These are phyloP conservation scores for Butorides virescens DNA, from an alignment of 2,113 vertebrate genomes.

Conservation along the genomic window DNA sequence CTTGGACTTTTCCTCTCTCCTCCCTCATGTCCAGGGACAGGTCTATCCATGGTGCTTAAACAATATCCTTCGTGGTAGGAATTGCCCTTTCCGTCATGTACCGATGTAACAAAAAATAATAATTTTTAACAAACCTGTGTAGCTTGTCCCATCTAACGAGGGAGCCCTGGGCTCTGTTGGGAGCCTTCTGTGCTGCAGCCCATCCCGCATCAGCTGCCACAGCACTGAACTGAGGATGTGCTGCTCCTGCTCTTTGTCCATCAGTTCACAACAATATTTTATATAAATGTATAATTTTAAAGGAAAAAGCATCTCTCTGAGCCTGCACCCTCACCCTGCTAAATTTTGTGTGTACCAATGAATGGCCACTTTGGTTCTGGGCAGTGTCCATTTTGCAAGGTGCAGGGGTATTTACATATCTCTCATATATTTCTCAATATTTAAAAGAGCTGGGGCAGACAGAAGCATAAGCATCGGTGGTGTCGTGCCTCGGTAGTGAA, in stretches of 20 bases:
- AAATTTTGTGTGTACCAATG: rapidly evolving
- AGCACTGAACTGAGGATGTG: too few relatives aligned
- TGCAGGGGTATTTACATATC: background rate
- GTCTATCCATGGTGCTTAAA: background rate
- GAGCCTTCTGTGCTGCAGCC: background rate
- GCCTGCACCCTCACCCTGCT: background rate
- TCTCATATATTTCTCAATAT: background rate
- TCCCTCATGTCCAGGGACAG: background rate
- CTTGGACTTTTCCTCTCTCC: background rate
- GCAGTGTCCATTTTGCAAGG: rapidly evolving
- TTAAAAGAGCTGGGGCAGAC: background rate
- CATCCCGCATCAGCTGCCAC: background rate
- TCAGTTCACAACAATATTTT: background rate
- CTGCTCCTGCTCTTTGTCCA: background rate
- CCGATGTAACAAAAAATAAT: background rate
- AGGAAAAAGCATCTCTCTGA: background rate
- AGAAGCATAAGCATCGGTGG: rapidly evolving
- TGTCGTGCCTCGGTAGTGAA: background rate
- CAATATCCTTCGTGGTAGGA: background rate
- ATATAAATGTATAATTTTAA: background rate
- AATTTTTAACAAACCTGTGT: background rate
- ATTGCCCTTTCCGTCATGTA: background rate
- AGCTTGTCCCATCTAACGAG: background rate
- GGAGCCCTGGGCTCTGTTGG: background rate
- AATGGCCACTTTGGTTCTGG: background rate